Percentiles rank a stretch among this genome's conserved stretches.
These are phyloP conservation scores for Polydrusus tereticollis DNA, from an alignment of 2,888 invertebrate species.

Conservation along the genomic window DNA sequence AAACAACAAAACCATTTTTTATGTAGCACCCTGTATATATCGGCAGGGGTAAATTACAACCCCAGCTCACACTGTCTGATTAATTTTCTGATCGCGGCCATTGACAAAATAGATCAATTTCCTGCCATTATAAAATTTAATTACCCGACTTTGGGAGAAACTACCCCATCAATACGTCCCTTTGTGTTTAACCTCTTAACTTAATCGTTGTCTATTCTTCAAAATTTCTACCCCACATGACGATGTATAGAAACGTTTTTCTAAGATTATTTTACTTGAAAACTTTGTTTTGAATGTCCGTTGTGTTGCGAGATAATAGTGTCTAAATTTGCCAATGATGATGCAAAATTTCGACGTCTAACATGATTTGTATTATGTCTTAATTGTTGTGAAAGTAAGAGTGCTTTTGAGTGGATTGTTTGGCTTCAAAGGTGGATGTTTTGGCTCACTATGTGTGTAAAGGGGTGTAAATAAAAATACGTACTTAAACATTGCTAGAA, in stretches of 20 bases:
- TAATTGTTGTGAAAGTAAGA: constrained; percentile 8
- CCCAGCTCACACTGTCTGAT: constrained; percentile 14
- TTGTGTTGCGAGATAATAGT: constrained; percentile 16
- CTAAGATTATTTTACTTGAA: constrained; percentile 33
- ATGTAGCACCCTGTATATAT: constrained; percentile 23
- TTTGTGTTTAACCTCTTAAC: constrained; percentile 43
- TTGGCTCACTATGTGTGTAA: too few species aligned
- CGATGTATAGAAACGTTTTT: constrained; percentile 38
- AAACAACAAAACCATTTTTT: too few species aligned
- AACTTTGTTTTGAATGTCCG: constrained; percentile 27
- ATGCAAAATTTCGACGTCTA: constrained; percentile 6
- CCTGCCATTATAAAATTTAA: constrained; percentile 45
- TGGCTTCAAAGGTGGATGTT: too few species aligned
- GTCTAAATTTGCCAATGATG: constrained; percentile 30
- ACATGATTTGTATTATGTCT: not conserved
- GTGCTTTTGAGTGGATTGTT: not conserved
- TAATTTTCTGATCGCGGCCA: constrained; percentile 21
- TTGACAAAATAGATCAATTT: constrained; percentile 49
- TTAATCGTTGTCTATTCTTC: constrained; percentile 50
- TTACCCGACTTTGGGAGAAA: constrained; percentile 38
- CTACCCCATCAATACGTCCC: constrained; percentile 41
- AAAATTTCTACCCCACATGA: constrained; percentile 44
- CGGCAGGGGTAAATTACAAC: constrained; percentile 28
- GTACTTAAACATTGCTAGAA: too few species aligned
- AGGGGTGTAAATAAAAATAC: too few species aligned